Evolutionary conservation across 2,797 vertebrate genomes (phyloP).

Genomic region (Sardinella longiceps): DNA sequence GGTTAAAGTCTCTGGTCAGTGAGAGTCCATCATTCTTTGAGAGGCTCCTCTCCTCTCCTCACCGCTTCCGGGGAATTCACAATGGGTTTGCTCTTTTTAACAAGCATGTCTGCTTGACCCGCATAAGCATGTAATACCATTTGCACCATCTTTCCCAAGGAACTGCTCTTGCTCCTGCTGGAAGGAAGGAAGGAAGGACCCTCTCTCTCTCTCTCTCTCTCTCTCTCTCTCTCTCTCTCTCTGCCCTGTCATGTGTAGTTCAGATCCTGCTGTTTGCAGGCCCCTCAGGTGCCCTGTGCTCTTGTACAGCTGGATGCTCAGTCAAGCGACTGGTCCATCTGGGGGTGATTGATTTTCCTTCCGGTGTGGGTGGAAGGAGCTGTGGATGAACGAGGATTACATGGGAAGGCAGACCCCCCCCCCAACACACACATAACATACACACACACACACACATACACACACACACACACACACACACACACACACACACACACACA

Average conservation of each 20-base stretch:
- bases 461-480: neutral
- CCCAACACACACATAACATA: neutral
- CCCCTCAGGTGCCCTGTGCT: neutral
- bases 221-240: too few relatives aligned
- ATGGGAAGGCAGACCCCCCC: neutral
- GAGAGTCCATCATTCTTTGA: neutral
- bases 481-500: neutral
- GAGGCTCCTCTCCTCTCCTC: too few relatives aligned
- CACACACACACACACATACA: neutral
- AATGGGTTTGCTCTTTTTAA: constrained; percentile 1
- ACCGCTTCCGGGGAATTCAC: neutral
- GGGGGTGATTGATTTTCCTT: constrained; percentile 15
- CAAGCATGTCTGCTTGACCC: neutral
- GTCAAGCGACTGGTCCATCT: neutral
- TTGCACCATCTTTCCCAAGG: neutral
- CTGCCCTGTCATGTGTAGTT: neutral
- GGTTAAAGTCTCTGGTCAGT: neutral
- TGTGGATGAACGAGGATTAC: neutral
- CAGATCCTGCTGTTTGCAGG: neutral
- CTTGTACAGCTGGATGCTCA: constrained; percentile 2
- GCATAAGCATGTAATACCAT: neutral
- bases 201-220: too few relatives aligned
- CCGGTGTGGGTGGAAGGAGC: constrained; percentile 2
- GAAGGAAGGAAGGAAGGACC: too few relatives aligned
- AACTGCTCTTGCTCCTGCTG: neutral